These are phyloP conservation scores for Pelvicachromis taeniatus DNA, from an alignment of 2,113 vertebrate genomes.

Conservation along the genomic window DNA sequence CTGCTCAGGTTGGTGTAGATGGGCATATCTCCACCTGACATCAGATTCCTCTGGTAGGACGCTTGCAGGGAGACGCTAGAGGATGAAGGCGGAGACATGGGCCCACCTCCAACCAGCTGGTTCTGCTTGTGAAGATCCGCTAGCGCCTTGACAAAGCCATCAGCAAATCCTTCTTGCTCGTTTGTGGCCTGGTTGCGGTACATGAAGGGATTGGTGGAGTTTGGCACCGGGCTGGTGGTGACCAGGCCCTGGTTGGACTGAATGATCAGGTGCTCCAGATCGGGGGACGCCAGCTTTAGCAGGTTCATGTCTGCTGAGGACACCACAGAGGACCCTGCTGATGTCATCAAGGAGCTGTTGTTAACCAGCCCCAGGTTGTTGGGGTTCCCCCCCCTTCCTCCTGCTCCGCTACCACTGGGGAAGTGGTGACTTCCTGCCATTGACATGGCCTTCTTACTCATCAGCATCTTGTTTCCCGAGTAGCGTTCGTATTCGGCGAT, in stretches of 20 bases:
- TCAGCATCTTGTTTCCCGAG: slow-evolving; percentile 65
- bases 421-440: slow-evolving; percentile 45
- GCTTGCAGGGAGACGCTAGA: slow-evolving; percentile 36
- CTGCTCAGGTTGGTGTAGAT: slow-evolving; percentile 80
- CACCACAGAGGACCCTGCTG: background rate
- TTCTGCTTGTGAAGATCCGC: slow-evolving; percentile 95
- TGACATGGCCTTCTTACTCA: slow-evolving; percentile 71
- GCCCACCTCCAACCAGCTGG: slow-evolving; percentile 71
- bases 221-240: slow-evolving; percentile 69
- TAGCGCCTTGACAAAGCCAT: slow-evolving; percentile 90
- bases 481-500: slow-evolving; percentile 67
- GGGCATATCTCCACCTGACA: slow-evolving; percentile 70
- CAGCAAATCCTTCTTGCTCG: slow-evolving; percentile 89
- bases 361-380: background rate
- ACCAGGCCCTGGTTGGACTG: slow-evolving; percentile 88
- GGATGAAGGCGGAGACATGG: slow-evolving; percentile 46
- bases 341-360: slow-evolving; percentile 23
- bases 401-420: background rate
- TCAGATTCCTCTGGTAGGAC: slow-evolving; percentile 54
- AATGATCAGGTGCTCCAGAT: slow-evolving; percentile 89
- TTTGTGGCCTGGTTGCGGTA: slow-evolving; percentile 83
- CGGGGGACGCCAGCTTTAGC: slow-evolving; percentile 85
- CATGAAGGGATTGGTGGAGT: slow-evolving; percentile 75
- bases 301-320: slow-evolving; percentile 77
- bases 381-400: slow-evolving; percentile 16